Evolutionary conservation across 2,888 invertebrate genomes (phyloP).

Genomic region (Tenthredo mesomela): DNA sequence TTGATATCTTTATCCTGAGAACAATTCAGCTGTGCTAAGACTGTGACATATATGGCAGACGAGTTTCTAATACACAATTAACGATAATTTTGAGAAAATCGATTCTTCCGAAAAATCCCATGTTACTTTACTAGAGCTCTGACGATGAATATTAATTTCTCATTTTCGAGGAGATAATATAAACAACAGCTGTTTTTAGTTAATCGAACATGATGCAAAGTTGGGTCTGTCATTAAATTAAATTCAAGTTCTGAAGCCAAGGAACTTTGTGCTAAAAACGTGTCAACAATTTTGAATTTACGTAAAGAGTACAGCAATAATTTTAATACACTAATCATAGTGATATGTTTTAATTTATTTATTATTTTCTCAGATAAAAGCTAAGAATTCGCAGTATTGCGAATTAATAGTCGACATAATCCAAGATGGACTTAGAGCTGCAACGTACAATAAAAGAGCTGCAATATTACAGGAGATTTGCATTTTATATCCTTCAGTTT

Average conservation of each 20-base stretch:
- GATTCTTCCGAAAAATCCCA: background rate
- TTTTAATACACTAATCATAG: background rate
- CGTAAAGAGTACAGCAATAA: background rate
- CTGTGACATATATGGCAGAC: constrained; percentile 1
- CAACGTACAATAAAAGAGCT: constrained; percentile 2
- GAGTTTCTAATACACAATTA: background rate
- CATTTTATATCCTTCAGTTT: background rate
- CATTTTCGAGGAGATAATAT: background rate
- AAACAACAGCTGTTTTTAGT: background rate
- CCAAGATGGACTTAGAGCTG: constrained; percentile 4
- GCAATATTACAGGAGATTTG: constrained; percentile 6
- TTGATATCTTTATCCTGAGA: background rate
- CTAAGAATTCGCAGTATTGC: background rate
- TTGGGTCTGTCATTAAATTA: background rate
- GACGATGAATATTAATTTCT: background rate
- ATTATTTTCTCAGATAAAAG: constrained; percentile 13
- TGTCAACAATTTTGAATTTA: constrained; percentile 1
- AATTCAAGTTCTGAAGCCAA: background rate
- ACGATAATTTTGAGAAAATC: background rate
- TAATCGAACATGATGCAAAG: background rate
- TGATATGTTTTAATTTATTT: background rate
- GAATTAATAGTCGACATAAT: constrained; percentile 19
- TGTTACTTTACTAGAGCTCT: background rate
- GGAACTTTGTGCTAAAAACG: background rate
- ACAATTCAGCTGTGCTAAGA: background rate